Base-by-base conservation (phyloP, 2,888 invertebrate species). In the Amphimallon solstitiale region DNA sequence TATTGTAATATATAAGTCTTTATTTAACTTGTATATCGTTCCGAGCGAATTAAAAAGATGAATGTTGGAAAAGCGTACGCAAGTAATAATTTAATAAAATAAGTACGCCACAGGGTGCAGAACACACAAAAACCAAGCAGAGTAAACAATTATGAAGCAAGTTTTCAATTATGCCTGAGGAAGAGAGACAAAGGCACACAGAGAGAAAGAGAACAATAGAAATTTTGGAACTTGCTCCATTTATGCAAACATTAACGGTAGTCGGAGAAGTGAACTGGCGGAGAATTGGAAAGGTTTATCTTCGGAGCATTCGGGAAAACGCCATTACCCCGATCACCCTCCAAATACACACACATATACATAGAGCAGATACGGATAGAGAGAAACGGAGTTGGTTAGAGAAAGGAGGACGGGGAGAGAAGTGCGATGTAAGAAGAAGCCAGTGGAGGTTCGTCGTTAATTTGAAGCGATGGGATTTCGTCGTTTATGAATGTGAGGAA, bases 191-290 rank as follows among this genome's bases (percentile, higher is more conserved):
- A 9, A 29, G 29, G 1, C 7, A 29, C 5, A 29, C 29, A 29
- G 29, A 29, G 29, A 5, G 29, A 29, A 9, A 29, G 29, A 29
- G 9, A 5, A 29, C 29, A 29, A 1, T 29, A 29, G 56, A 59
- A 59, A 59, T 59, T 59, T 59, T 43, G 56, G n/a, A 59, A 59
- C 56, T 59, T 59, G 56, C 43, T 59, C 56, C 56, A 59, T 59
- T 59, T 59, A 59, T 43, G 56, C 56, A 59, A 59, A 59, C 56
- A 59, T 59, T 59, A 59, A 59, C 43, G 40, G 43, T 10, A 59
- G 43, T 23, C 40, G 34, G 43, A 34, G 56, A 59, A 29, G 23
- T 29, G 43, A 59, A 29, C 43, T 43, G 45, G 29, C 19, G 43
- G 56, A 59, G 43, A 29, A 29, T 43, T 43, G 56, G 43, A 10